Base-by-base conservation (phyloP, 2,113 vertebrate species). In the Crotalus viridis region DNA sequence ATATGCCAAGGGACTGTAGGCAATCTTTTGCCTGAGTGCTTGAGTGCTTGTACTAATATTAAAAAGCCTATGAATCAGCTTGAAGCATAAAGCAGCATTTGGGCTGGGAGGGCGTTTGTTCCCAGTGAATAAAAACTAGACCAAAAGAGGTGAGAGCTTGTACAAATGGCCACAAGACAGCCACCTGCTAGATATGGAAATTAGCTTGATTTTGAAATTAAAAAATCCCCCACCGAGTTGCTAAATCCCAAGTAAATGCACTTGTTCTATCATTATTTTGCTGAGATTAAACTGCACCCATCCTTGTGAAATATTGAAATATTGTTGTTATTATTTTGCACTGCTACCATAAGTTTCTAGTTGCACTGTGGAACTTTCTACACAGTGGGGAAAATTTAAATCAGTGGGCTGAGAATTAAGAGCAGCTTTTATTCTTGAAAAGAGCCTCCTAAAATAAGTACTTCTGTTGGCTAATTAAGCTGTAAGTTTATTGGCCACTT, bases 261-360 rank as follows among this genome's bases (percentile, higher is more conserved):
- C 91, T 91, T 94, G 89, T 87, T 69, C 89, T 95, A 94, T 94
- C 94, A 90, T 95, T 96, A 85, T 95, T 95, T 96, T 95, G 85
- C 89, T 92, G 0, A 81, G 88, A 93, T 96, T 95, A 92, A 90
- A 52, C 91, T 91, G 93, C 96, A 97, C 89, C 95, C 96, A 96
- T 91, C 95, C 93, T 94, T 94, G 64, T 91, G 95, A 94, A 97
- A 94, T 92, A 89, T 89, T 96, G 93, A 74, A 54, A 85, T 95
- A 39, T 55, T 95, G 93, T 91, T 95, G 87, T 92, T 95, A 69
- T 88, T 92, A 89, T 92, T 90, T 43, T 22, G 15, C 10, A 12
- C 2, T 87, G 43, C 10, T 33, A 21, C 46, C 24, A 87, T 86
- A 85, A 33, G 90, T 46, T 95, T 93, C 61, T 93, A 43, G 33